Evolutionary conservation across 2,797 vertebrate species (phyloP).

Genomic region (Dermochelys coriacea): DNA sequence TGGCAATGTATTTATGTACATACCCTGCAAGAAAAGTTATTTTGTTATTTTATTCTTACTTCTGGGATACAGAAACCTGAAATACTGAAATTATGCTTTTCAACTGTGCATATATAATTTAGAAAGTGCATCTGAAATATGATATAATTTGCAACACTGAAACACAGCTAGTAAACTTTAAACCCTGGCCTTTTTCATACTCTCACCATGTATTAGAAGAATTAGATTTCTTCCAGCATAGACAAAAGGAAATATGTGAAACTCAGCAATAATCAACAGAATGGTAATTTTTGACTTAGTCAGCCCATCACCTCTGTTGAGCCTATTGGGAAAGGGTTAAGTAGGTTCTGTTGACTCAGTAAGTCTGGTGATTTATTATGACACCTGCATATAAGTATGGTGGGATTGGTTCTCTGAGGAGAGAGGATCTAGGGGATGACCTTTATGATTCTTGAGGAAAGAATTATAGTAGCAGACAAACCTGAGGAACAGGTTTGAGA

Average conservation of each 20-base stretch:
- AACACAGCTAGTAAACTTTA: background rate
- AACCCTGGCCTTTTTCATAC: background rate
- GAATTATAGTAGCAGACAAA: too few species aligned
- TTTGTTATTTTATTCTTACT: background rate
- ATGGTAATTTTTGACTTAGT: background rate
- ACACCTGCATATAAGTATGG: background rate
- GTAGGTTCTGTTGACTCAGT: background rate
- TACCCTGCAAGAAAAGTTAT: background rate
- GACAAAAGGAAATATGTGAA: background rate
- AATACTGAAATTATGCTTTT: background rate
- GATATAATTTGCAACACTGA: background rate
- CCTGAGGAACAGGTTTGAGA: too few species aligned
- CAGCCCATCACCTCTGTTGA: background rate
- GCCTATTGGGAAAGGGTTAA: background rate
- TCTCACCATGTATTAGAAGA: background rate
- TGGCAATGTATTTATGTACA: background rate
- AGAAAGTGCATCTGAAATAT: background rate
- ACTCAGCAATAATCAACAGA: background rate
- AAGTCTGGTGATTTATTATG: background rate
- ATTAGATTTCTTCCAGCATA: background rate
- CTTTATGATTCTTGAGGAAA: too few species aligned
- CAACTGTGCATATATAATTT: background rate
- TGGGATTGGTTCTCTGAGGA: background rate
- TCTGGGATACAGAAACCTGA: background rate
- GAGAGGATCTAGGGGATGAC: background rate